phyloP scores from a whole-genome alignment of 1,140 invertebrate genomes.

The Solenopsis fugax region DNA sequence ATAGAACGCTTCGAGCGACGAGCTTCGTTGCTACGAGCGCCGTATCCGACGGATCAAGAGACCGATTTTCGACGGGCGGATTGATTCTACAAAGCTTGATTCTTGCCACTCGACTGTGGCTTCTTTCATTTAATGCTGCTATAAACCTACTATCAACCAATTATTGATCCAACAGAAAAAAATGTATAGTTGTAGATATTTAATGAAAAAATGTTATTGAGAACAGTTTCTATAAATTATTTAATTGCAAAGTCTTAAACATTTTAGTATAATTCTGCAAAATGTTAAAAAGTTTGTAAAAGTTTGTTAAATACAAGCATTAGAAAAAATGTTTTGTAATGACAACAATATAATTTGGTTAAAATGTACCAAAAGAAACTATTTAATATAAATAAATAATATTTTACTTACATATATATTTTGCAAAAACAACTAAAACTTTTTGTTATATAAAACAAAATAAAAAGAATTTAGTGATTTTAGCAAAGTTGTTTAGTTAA shows the following conservation, averaged over 20 bases:
- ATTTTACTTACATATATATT: too few species aligned
- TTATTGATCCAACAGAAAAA: background rate
- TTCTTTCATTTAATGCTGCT: constrained; percentile 6
- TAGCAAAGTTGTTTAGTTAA: too few species aligned
- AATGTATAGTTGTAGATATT: background rate
- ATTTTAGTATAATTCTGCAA: background rate
- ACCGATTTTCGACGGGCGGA: constrained; percentile 65
- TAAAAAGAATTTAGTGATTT: too few species aligned
- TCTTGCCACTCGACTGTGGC: constrained; percentile 25
- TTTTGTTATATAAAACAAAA: too few species aligned
- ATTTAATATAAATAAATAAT: too few species aligned
- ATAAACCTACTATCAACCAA: constrained; percentile 13
- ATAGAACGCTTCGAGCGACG: constrained; percentile 63
- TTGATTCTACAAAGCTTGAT: constrained; percentile 49
- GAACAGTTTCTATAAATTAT: background rate
- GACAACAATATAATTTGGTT: too few species aligned
- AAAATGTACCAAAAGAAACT: too few species aligned
- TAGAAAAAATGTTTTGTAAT: too few species aligned
- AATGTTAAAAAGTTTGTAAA: background rate
- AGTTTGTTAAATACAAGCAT: background rate
- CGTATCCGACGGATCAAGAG: constrained; percentile 67
- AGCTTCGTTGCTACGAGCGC: constrained; percentile 18
- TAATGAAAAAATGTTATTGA: background rate
- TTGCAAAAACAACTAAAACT: too few species aligned
- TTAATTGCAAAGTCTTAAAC: background rate